phyloP scores from a whole-genome alignment of 2,888 invertebrate genomes.

The Eupithecia vulgata region DNA sequence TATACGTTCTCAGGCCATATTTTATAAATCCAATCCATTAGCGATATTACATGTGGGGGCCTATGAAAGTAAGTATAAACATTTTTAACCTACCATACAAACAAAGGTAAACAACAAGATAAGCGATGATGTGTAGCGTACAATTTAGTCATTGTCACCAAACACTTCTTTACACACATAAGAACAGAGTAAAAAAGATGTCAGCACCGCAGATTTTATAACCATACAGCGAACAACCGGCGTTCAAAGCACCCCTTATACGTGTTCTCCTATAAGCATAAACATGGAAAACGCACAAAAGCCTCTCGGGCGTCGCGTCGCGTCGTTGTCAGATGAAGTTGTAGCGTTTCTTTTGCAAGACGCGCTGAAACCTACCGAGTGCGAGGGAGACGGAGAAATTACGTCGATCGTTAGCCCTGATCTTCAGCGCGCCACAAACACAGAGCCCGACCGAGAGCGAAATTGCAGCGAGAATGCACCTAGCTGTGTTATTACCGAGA shows the following conservation, averaged over 20 bases:
- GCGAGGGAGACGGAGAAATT: slow-evolving; percentile 68
- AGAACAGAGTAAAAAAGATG: slow-evolving; percentile 69
- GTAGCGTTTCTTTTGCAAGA: slow-evolving; percentile 81
- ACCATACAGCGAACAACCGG: slow-evolving; percentile 67
- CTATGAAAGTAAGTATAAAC: not conserved
- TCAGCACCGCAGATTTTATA: slow-evolving; percentile 71
- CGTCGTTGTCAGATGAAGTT: slow-evolving; percentile 82
- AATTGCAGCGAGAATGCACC: slow-evolving; percentile 84
- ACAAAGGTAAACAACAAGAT: slow-evolving; percentile 4
- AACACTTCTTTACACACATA: slow-evolving; percentile 50
- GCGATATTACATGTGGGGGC: not conserved
- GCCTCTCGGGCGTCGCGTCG: slow-evolving; percentile 79
- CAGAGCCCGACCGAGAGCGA: slow-evolving; percentile 84
- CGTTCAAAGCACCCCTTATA: slow-evolving; percentile 80
- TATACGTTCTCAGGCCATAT: not conserved
- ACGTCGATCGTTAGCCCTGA: slow-evolving; percentile 84
- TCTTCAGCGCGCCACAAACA: slow-evolving; percentile 85
- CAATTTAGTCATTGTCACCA: slow-evolving; percentile 19
- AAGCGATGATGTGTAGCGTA: not conserved
- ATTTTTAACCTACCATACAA: not conserved
- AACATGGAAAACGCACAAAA: slow-evolving; percentile 84
- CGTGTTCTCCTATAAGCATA: slow-evolving; percentile 82
- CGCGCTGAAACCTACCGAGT: slow-evolving; percentile 55
- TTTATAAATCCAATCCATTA: not conserved
- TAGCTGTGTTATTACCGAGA: slow-evolving; percentile 81